These are phyloP conservation scores for Tiliqua scincoides DNA, from an alignment of 2,113 vertebrate species.

Conservation along the genomic window DNA sequence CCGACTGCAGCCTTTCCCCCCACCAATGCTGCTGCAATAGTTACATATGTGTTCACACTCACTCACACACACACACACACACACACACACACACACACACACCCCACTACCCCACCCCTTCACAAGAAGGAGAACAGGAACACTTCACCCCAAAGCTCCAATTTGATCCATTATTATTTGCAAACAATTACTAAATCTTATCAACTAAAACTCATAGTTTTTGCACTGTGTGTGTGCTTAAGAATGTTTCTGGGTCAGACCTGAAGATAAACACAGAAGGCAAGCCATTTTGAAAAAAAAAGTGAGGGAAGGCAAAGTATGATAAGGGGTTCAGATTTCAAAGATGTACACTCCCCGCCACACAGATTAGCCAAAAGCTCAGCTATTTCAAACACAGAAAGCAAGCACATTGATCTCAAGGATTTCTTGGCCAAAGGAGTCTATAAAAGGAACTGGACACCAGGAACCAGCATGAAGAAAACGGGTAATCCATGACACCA, in stretches of 20 bases:
- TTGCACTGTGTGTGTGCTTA: not conserved
- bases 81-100: not conserved
- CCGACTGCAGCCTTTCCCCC: not conserved
- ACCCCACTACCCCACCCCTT: not conserved
- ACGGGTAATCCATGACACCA: not conserved
- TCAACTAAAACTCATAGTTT: not conserved
- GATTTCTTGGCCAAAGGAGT: rapidly evolving
- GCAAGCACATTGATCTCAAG: rapidly evolving
- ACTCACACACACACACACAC: conserved; percentile 63
- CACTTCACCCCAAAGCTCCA: not conserved
- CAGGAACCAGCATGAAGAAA: rapidly evolving
- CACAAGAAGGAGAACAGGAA: too few species aligned
- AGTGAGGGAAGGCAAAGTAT: not conserved
- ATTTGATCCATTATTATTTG: not conserved
- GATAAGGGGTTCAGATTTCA: not conserved
- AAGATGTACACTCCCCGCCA: not conserved
- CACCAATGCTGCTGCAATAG: conserved; percentile 43
- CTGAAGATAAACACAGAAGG: not conserved
- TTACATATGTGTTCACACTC: too few species aligned
- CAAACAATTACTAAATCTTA: not conserved
- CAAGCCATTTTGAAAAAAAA: not conserved
- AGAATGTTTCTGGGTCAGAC: not conserved
- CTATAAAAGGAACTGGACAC: rapidly evolving
- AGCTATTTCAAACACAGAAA: not conserved
- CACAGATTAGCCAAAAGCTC: not conserved